Base-by-base conservation (phyloP, 2,888 invertebrate species). In the Philonicus albiceps region DNA sequence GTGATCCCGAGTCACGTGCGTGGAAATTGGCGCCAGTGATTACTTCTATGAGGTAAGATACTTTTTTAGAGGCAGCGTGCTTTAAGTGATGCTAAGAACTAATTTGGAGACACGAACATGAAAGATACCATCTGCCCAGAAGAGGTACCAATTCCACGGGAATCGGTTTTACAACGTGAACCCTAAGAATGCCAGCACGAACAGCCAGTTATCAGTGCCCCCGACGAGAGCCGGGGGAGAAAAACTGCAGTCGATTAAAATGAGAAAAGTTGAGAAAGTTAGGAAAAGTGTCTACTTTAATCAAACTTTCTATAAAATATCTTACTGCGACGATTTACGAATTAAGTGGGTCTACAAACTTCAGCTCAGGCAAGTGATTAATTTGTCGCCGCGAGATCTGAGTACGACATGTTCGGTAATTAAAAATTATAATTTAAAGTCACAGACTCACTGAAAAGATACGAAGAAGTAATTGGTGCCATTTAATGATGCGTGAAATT, bases 1-100 rank as follows among this genome's bases (percentile, higher is more conserved):
- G 84, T 84, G 84, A 84, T 73, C 84, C 34, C 31, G 43, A 84
- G 84, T 84, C 84, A 84, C 84, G 84, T 84, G 84, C 84, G 84
- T 73, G 84, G 73, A 84, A 84, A 84, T 84, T 84, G 84, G 84
- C 84, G 84, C 84, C 84, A 43, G 72, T 73, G 72, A 84, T 84
- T 84, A 73, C 84, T 73, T 64, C 64, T 73, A 84, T 81, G 73
- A 84, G 84, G 72, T 84, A 43, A 83, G 64, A 78, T 7, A 76
- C 27, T 76, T 40, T 81, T 81, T 84, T 73, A 40, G 37, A 84
- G 30, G 22, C 72, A 31, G 22, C 43, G 22, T n/a, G 7, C 64
- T 73, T 19, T 84, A 84, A 84, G 73, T 73, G 84, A 84, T 84
- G 73, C 73, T 73, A 84, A 84, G 84, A 84, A 84, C 84, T 84